Base-by-base conservation (phyloP, 2,888 invertebrate genomes). In the Drosophila macrothrix region DNA sequence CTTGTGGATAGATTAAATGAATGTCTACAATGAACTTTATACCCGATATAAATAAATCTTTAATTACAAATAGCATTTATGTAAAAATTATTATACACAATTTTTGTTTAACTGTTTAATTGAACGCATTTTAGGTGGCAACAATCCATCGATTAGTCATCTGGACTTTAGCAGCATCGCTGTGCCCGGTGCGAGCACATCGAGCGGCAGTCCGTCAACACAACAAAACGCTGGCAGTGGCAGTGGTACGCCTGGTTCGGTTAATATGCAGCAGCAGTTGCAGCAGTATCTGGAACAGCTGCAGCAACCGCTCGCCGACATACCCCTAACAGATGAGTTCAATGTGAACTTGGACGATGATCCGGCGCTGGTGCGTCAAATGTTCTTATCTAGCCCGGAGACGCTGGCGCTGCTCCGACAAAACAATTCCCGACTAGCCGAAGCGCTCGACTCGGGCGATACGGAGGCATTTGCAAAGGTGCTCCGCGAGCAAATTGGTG, bases 391-490 rank as follows among this genome's bases (percentile, higher is more conserved):
- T 35, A 98, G 98, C 93, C 99, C 99, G 0, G 97, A 98, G 91
- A 97, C 98, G 92, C 94, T 99, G 67, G 96, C 98, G 1, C 93
- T 98, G 69, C 94, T 99, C 10, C 97, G 98, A 92, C 98, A 99
- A 92, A 97, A 99, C 90, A 99, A 99, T 94, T 97, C 98, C 9
- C 95, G 96, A 80, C 94, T 99, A 69, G 98, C 99, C 14, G 98
- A 98, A 92, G 98, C 99, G 25, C 93, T 99, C 33, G 94, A 97
- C 1, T 97, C 96, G 85, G 98, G 97, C 33, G 96, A 96, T 92
- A 74, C 94, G 96, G 98, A 97, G 82, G 95, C 95, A 66, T 98
- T 98, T 94, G 95, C 96, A 9, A 94, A 95, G 65, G 96, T 97
- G 66, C 94, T 98, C 58, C 95, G 95, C 79, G 97, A 98, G 92